Evolutionary conservation across 2,113 vertebrate genomes (phyloP), one percentile per base, ranked within the genome.

Genomic region (Neoarius graeffei): DNA sequence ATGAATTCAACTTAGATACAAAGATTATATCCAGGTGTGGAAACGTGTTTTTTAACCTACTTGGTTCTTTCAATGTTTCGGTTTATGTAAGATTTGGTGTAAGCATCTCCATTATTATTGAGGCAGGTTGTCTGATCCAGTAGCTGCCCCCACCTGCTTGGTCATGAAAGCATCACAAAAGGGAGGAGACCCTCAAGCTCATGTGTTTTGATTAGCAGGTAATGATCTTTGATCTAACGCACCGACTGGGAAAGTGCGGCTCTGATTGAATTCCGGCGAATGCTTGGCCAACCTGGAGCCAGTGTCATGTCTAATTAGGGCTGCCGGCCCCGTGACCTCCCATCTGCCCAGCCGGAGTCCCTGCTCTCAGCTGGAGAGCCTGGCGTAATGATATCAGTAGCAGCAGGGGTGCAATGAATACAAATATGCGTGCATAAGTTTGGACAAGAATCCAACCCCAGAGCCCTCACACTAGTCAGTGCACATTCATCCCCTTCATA

Each of bases 331-430:
- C 90, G 57, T 93, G 92, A 95, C 94, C 94, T 93, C 93, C 94
- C 91, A 84, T 42, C 89, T 92, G 92, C 93, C 93, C 91, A 89
- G 87, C 91, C 91, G 79, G 89, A 92, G 92, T 94, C 93, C 93
- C 92, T 90, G 90, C 92, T 93, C 94, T 85, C 94, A 93, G 95
- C 94, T 92, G 93, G 95, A 93, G 93, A 91, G 89, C 94, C 92
- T 92, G 77, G 94, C 93, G 92, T 95, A 95, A 96, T 96, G 95
- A 95, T 96, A 95, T 95, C 95, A 95, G 95, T 95, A 95, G 91
- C 94, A 94, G 95, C 95, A 95, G 95, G 95, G 95, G 95, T 95
- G 95, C 95, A 95, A 96, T 95, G 95, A 95, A 96, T 96, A 96
- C 95, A 95, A 95, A 95, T 93, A 94, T 93, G 90, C 93, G 89